A percentile compares a stretch with the other conserved stretches of the same genome.
phyloP scores from a whole-genome alignment of 2,888 invertebrate species.

The Noctuana brunneofusca region DNA sequence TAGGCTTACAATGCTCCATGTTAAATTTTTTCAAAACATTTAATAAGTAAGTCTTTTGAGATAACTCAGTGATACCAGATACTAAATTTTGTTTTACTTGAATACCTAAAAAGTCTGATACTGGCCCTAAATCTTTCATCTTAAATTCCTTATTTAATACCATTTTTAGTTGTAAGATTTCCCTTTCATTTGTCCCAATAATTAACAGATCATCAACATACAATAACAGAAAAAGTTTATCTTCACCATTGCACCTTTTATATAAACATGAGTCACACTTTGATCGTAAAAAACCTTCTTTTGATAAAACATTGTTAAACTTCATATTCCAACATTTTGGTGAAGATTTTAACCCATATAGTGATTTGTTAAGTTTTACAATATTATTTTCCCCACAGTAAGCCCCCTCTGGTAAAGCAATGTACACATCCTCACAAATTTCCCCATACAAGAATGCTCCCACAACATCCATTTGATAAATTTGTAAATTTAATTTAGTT shows the following conservation, averaged over 20 bases:
- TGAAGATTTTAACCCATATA: constrained; percentile 38
- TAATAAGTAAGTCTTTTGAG: constrained; percentile 8
- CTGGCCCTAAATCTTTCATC: constrained; percentile 7
- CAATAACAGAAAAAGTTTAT: constrained; percentile 37
- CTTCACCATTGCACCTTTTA: constrained; percentile 30
- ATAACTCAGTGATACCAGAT: constrained; percentile 1
- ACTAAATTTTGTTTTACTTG: constrained; percentile 13
- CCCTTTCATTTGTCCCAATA: constrained; percentile 31
- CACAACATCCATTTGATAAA: constrained; percentile 38
- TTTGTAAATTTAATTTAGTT: constrained; percentile 35
- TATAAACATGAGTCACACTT: constrained; percentile 39
- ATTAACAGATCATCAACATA: constrained; percentile 40
- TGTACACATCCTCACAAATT: constrained; percentile 36
- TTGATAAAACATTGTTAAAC: constrained; percentile 39
- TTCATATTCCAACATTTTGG: constrained; percentile 42
- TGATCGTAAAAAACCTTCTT: constrained; percentile 39
- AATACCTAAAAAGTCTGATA: constrained; percentile 12
- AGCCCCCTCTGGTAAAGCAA: constrained; percentile 37
- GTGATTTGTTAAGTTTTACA: constrained; percentile 36
- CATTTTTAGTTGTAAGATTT: background rate
- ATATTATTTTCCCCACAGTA: constrained; percentile 31
- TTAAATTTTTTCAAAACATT: constrained; percentile 10
- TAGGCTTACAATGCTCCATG: constrained; percentile 10
- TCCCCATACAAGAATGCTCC: constrained; percentile 39
- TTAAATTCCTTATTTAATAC: constrained; percentile 9